These are phyloP conservation scores for Itoplectis maculator DNA, from an alignment of 2,888 invertebrate genomes.

Conservation along the genomic window DNA sequence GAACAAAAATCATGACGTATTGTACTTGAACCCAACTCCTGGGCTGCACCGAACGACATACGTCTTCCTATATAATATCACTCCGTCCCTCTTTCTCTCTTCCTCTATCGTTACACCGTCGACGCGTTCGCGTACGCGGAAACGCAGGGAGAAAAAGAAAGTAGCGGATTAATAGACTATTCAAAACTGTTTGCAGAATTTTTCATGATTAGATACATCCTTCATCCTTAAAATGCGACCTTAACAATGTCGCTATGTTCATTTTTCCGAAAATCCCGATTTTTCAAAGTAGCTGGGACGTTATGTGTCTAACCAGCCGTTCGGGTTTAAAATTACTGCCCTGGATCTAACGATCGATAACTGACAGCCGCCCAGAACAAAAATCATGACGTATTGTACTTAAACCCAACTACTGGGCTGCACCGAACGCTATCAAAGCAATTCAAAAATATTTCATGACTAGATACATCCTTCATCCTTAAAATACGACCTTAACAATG, in stretches of 20 bases:
- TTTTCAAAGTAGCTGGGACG: too few species aligned
- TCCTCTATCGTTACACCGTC: slow-evolving; percentile 1
- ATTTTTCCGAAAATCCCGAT: too few species aligned
- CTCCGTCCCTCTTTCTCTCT: slow-evolving; percentile 1
- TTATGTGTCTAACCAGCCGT: too few species aligned
- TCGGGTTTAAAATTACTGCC: too few species aligned
- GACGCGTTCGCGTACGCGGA: slow-evolving; percentile 37
- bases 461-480: too few species aligned
- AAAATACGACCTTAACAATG: too few species aligned
- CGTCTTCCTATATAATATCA: slow-evolving; percentile 16
- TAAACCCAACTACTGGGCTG: not conserved
- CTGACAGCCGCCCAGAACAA: not conserved
- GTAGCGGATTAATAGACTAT: slow-evolving; percentile 45
- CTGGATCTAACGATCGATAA: not conserved
- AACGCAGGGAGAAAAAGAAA: slow-evolving; percentile 37
- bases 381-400: not conserved
- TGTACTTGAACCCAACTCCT: not conserved
- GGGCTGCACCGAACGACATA: not conserved
- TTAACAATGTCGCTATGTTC: too few species aligned
- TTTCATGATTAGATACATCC: too few species aligned
- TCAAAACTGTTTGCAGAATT: too few species aligned
- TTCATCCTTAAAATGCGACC: too few species aligned
- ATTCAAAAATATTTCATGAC: too few species aligned
- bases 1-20: not conserved
- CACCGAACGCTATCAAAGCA: too few species aligned